Evolutionary conservation across 2,888 invertebrate species (phyloP), one percentile per base, ranked within the genome.

Genomic region (Folsomia manolachei): DNA sequence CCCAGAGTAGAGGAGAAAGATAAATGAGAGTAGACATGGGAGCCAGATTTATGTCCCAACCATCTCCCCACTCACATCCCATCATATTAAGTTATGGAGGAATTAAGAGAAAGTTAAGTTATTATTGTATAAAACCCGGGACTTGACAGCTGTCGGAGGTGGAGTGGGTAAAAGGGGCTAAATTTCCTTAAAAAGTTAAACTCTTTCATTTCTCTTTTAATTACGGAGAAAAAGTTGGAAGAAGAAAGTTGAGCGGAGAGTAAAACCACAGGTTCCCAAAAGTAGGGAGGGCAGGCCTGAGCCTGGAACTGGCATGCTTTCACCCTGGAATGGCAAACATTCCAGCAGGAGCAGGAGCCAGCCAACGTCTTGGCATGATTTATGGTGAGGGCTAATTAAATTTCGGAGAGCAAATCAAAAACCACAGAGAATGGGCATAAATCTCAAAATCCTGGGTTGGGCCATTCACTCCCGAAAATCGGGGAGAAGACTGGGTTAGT

Each of bases 311-410:
- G n/a, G n/a, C n/a, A n/a, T n/a, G n/a, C n/a, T n/a, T n/a, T n/a
- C n/a, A n/a, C n/a, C n/a, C n/a, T n/a, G n/a, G n/a, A n/a, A n/a
- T n/a, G n/a, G n/a, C n/a, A n/a, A n/a, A n/a, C n/a, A n/a, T n/a
- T n/a, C n/a, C n/a, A n/a, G n/a, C n/a, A n/a, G n/a, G n/a, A n/a
- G n/a, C n/a, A n/a, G n/a, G n/a, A n/a, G n/a, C n/a, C n/a, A n/a
- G 25, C 72, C 64, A 14, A 52, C 56, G 39, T 70, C 63, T 23
- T 66, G 51, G 21, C 64, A 72, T 77, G 77, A 77, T 77, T 77
- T 77, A 77, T 75, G 73, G 71, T 63, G 52, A 73, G 70, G n/a
- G 71, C 77, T 77, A 77, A 77, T 77, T 77, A 77, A 77, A 77
- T 77, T 77, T 75, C 63, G 72, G 69, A 71, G 70, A 73, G 66